phyloP scores from a whole-genome alignment of 2,113 vertebrate genomes.

The Cryptomyrus ogoouensis region DNA sequence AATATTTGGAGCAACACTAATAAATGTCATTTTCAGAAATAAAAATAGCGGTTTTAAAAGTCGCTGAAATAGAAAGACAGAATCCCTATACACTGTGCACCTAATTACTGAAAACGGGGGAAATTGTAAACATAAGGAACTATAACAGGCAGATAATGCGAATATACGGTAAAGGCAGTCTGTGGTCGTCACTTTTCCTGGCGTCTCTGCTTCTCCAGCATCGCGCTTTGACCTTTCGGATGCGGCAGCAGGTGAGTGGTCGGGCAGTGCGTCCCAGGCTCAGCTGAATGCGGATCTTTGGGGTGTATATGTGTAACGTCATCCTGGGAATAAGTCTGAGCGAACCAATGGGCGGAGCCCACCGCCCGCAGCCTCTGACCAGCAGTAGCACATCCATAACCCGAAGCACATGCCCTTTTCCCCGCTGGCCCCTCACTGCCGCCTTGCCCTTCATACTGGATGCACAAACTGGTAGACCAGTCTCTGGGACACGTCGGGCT shows the following conservation, averaged over 20 bases:
- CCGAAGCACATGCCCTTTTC: neutral
- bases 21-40: neutral
- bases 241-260: neutral
- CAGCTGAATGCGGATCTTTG: neutral
- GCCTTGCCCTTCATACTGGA: slow-evolving; percentile 60
- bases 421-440: neutral
- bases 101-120: neutral
- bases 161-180: slow-evolving; percentile 13
- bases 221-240: neutral
- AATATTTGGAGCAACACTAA: neutral
- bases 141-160: slow-evolving; percentile 24
- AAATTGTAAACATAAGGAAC: neutral
- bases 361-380: neutral
- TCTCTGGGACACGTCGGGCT: slow-evolving; percentile 85
- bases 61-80: slow-evolving; percentile 6
- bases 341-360: neutral
- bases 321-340: neutral
- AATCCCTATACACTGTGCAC: neutral
- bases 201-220: neutral
- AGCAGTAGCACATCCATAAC: neutral
- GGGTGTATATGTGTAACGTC: neutral
- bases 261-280: neutral
- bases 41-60: slow-evolving; percentile 7
- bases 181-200: neutral
- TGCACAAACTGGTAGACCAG: slow-evolving; percentile 93